phyloP scores from a whole-genome alignment of 2,113 vertebrate species.

The Albula glossodonta region DNA sequence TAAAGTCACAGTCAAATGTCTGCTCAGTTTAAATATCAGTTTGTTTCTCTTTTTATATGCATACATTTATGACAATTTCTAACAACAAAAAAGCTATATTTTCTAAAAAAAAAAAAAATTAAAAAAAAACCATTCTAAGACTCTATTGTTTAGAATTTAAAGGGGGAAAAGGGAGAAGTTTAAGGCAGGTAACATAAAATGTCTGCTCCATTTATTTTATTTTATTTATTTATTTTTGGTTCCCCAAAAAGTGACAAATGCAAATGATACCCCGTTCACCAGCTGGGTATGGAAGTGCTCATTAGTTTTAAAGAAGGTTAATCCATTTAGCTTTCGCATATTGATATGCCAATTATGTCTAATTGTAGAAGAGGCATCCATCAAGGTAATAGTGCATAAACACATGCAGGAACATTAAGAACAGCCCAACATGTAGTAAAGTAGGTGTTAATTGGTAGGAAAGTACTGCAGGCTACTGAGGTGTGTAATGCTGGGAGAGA shows the following conservation, averaged over 20 bases:
- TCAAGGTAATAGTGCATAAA: constrained; percentile 99
- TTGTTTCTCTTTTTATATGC: too few relatives aligned
- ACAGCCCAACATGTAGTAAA: constrained; percentile 92
- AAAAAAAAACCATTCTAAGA: background rate
- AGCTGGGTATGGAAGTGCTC: constrained; percentile 95
- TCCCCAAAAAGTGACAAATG: constrained; percentile 90
- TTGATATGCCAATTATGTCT: constrained; percentile 99
- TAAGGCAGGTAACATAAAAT: constrained; percentile 9
- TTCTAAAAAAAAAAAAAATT: background rate
- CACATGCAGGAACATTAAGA: constrained; percentile 90
- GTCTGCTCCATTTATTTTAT: constrained; percentile 34
- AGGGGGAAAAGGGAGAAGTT: background rate
- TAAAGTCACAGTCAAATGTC: too few relatives aligned
- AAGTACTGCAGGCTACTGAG: constrained; percentile 89
- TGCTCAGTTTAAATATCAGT: too few relatives aligned
- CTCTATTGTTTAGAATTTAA: background rate
- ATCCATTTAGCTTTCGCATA: constrained; percentile 99
- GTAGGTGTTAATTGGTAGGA: constrained; percentile 95
- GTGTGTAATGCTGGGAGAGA: constrained; percentile 91
- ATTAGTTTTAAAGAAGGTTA: constrained; percentile 99
- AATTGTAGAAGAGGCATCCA: constrained; percentile 95
- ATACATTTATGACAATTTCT: background rate
- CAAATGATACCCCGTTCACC: constrained; percentile 93
- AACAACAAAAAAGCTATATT: background rate
- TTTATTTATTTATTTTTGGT: constrained; percentile 51